Conservation (phyloP, 2,888 invertebrate genomes). For the Drosophila nigricruria region DNA sequence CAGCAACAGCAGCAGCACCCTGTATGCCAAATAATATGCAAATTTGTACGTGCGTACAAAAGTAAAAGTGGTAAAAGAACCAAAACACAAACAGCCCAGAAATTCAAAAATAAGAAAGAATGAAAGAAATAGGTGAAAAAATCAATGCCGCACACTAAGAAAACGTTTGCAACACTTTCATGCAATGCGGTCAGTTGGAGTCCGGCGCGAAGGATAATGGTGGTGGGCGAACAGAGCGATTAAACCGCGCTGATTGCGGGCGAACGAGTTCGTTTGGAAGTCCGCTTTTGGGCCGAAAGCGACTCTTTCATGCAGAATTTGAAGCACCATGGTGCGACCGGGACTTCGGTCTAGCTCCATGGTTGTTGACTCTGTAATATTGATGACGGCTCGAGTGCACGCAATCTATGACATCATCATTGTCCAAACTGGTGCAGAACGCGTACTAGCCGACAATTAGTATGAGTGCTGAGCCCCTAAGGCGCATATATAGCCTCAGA, state of each 20-base stretch:
- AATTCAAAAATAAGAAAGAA: conserved; percentile 16
- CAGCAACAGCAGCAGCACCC: conserved; percentile 31
- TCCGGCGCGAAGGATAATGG: conserved; percentile 23
- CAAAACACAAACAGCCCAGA: conserved; percentile 34
- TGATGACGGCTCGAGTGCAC: conserved; percentile 81
- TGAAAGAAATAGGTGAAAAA: conserved; percentile 40
- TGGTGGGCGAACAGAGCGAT: conserved; percentile 52
- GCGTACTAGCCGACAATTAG: conserved; percentile 31
- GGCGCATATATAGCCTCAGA: conserved; percentile 17
- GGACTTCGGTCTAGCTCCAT: conserved; percentile 13
- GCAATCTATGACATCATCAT: conserved; percentile 82
- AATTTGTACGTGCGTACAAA: conserved; percentile 62
- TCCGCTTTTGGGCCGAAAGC: conserved; percentile 42
- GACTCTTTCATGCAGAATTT: conserved; percentile 32
- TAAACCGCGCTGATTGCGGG: conserved; percentile 69
- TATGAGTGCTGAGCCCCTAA: conserved; percentile 31
- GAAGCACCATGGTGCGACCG: conserved; percentile 8
- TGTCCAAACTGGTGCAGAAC: conserved; percentile 32
- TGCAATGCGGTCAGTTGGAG: conserved; percentile 52
- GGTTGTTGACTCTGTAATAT: conserved; percentile 50
- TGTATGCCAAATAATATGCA: conserved; percentile 56
- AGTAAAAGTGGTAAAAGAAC: conserved; percentile 50
- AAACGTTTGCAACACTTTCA: conserved; percentile 42
- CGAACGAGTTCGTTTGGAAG: conserved; percentile 58
- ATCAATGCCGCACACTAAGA: conserved; percentile 61